Conservation (phyloP, 2,888 invertebrate species). For the Frankliniella intonsa region DNA sequence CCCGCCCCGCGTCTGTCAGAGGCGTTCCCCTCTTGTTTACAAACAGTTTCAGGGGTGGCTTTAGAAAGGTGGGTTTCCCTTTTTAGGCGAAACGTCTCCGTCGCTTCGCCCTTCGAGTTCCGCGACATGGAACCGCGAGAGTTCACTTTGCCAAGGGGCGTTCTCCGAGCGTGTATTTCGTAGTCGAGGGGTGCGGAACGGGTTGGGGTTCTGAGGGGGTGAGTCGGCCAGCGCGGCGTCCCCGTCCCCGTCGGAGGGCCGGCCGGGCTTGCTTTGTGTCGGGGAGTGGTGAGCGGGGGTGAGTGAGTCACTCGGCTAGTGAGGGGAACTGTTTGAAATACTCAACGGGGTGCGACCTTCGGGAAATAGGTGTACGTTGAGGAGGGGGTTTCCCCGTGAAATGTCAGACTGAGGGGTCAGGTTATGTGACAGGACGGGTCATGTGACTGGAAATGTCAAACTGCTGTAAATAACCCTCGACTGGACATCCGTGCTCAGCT, state of each 20-base stretch:
- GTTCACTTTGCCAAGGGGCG: not conserved
- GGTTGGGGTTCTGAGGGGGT: not conserved
- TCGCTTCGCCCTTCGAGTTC: not conserved
- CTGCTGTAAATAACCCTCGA: not conserved
- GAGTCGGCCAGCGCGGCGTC: too few relatives aligned
- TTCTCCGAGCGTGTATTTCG: too few relatives aligned
- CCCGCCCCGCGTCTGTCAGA: not conserved
- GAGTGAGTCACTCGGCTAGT: not conserved
- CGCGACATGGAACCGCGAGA: not conserved
- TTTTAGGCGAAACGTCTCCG: too few relatives aligned
- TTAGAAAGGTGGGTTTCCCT: too few relatives aligned
- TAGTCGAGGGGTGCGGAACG: not conserved
- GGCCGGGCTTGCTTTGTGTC: not conserved
- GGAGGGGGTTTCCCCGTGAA: not conserved
- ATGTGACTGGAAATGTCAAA: not conserved
- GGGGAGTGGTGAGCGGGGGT: not conserved
- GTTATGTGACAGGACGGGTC: not conserved
- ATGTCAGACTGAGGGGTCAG: not conserved
- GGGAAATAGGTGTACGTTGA: not conserved
- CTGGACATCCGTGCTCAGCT: not conserved
- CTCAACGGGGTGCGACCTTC: not conserved
- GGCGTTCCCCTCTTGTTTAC: constrained; percentile 10
- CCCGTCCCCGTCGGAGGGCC: too few relatives aligned
- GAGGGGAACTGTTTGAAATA: not conserved
- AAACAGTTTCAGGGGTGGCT: not conserved